Percentiles rank a stretch among this genome's conserved stretches.
phyloP scores from a whole-genome alignment of 1,140 invertebrate genomes.

The Wasmannia auropunctata region DNA sequence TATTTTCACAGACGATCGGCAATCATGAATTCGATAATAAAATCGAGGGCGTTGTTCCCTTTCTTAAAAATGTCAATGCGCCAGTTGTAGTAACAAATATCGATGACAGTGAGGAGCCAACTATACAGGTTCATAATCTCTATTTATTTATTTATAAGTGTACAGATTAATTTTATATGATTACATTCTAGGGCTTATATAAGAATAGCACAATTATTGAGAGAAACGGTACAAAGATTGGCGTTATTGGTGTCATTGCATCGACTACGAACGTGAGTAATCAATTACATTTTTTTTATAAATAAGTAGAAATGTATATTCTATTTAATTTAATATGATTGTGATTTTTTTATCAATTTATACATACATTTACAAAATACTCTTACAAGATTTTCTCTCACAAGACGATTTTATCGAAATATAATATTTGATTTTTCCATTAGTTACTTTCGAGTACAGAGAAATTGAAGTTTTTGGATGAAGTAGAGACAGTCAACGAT shows the following conservation, averaged over 20 bases:
- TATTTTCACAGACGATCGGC: slow-evolving; percentile 88
- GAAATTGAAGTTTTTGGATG: slow-evolving; percentile 88
- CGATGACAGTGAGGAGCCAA: slow-evolving; percentile 89
- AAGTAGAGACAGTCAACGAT: slow-evolving; percentile 87
- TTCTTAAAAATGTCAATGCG: slow-evolving; percentile 88
- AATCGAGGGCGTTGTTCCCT: slow-evolving; percentile 90
- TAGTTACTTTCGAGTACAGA: slow-evolving; percentile 88
- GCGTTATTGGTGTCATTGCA: slow-evolving; percentile 92
- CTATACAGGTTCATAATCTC: slow-evolving; percentile 83
- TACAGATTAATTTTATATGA: slow-evolving; percentile 4
- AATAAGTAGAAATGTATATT: background rate
- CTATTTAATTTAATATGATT: background rate
- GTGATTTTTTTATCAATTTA: background rate
- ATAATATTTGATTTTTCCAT: slow-evolving; percentile 48
- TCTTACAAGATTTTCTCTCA: background rate
- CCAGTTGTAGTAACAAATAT: slow-evolving; percentile 92
- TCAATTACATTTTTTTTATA: background rate
- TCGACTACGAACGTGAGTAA: slow-evolving; percentile 88
- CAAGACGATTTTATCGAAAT: background rate
- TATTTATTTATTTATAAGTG: slow-evolving; percentile 1
- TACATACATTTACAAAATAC: background rate
- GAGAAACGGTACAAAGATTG: slow-evolving; percentile 89
- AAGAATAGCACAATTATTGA: slow-evolving; percentile 87
- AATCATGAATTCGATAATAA: slow-evolving; percentile 96
- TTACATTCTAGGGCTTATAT: slow-evolving; percentile 82